Evolutionary conservation across 2,888 invertebrate species (phyloP), one percentile per base, ranked within the genome.

Genomic region (Nesidiocoris tenuis): DNA sequence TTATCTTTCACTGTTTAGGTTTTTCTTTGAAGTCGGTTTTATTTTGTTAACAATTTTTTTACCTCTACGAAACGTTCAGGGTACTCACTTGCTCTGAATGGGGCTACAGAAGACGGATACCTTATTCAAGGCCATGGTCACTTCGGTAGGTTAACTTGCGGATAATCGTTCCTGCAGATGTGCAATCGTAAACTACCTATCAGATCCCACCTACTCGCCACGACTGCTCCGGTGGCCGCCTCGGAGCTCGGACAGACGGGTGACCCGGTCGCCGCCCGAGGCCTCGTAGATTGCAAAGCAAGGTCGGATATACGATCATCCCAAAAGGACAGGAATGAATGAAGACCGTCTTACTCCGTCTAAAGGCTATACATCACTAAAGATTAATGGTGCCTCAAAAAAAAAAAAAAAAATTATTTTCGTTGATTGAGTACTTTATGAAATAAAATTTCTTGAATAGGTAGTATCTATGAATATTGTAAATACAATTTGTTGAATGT

Each of bases 121-220:
- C 70, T 70, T 70, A 23, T 22, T 59, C 59, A 59, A 70, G 70
- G 70, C 59, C 70, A 70, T 67, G 55, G 56, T 59, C 70, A 57
- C 59, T 70, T 57, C 19, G 23, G 19, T 17, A 25, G 25, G 23
- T 59, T n/a, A 23, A 5, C 7, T n/a, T 59, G n/a, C 57, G 67
- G 55, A 17, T 54, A 65, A 55, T 70, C 57, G 54, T 25, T 25
- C 22, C 17, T 19, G 18, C 21, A 57, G 21, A 1, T 18, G 16
- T 21, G 5, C 57, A 57, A 21, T 57, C 5, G n/a, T 25, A n/a
- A 63, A 63, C 63, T 63, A 25, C 18, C 65, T 24, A 19, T 65
- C 25, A 25, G 17, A 23, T 19, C 59, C 70, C 70, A 25, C 57
- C 70, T 24, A 25, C 70, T 16, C 19, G 57, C 17, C 22, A 24